Percentiles rank a stretch among this genome's conserved stretches.
Conservation (phyloP, 2,888 invertebrate genomes). For the Acrocyrtus sp. region DNA sequence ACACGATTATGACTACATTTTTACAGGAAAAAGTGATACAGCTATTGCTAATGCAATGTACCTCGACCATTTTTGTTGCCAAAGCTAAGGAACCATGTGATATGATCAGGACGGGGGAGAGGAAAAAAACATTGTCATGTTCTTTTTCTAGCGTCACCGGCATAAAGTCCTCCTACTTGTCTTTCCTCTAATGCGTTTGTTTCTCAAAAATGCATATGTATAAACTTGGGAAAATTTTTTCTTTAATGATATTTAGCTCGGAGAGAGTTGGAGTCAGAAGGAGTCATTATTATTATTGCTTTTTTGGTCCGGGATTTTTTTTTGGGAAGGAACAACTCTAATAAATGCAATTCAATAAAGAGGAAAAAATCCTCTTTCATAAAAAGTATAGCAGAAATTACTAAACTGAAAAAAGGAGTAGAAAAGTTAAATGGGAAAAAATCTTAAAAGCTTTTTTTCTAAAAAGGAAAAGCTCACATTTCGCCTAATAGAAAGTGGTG, state of each 20-base stretch:
- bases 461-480: conserved; percentile 24
- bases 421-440: conserved; percentile 3
- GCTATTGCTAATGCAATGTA: conserved; percentile 1
- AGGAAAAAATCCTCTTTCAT: conserved; percentile 20
- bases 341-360: conserved; percentile 36
- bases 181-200: conserved; percentile 27
- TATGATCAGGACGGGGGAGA: too few relatives aligned
- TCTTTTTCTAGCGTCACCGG: conserved; percentile 9
- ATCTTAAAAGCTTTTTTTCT: conserved; percentile 11
- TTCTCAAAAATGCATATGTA: conserved; percentile 36
- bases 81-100: too few relatives aligned
- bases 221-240: conserved; percentile 4
- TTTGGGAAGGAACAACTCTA: background rate
- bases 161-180: background rate
- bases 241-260: conserved; percentile 25
- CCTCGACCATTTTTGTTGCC: background rate
- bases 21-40: background rate
- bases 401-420: conserved; percentile 6
- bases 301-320: background rate
- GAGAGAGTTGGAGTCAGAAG: conserved; percentile 12
- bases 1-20: background rate
- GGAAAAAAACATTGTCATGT: background rate
- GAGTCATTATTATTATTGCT: conserved; percentile 32
- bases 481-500: conserved; percentile 32
- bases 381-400: conserved; percentile 6